Percentiles rank a stretch among this genome's conserved stretches.
These are phyloP conservation scores for Agonopterix heracliana DNA, from an alignment of 2,888 invertebrate genomes.

Conservation along the genomic window DNA sequence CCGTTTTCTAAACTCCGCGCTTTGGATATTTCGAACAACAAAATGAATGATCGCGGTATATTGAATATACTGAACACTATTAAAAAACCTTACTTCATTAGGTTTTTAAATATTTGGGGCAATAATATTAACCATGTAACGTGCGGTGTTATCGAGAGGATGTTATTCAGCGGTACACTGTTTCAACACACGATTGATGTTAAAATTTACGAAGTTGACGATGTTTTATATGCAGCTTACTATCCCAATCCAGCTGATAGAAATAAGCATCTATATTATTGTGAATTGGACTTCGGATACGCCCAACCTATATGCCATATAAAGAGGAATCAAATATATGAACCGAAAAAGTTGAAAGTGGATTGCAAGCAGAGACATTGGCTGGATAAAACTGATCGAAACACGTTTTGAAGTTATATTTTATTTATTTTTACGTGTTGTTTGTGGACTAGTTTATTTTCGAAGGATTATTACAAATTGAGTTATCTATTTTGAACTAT, in stretches of 20 bases:
- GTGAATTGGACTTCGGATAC: constrained; percentile 63
- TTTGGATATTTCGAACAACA: constrained; percentile 75
- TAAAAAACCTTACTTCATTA: constrained; percentile 64
- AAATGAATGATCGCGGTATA: constrained; percentile 70
- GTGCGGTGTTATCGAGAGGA: constrained; percentile 51
- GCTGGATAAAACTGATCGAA: constrained; percentile 45
- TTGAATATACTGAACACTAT: constrained; percentile 71
- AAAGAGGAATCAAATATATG: constrained; percentile 38
- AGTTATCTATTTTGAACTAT: constrained; percentile 4
- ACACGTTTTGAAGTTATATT: constrained; percentile 26
- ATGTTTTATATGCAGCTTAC: constrained; percentile 46
- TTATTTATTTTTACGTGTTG: background rate
- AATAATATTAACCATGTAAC: constrained; percentile 56
- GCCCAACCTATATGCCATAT: constrained; percentile 58
- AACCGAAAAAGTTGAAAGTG: constrained; percentile 39
- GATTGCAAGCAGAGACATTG: constrained; percentile 52
- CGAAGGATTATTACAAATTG: background rate
- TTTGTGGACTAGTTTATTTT: no score
- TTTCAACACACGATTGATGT: constrained; percentile 60
- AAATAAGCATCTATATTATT: constrained; percentile 74
- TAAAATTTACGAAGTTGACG: constrained; percentile 50
- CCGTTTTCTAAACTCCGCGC: constrained; percentile 76
- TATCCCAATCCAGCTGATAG: constrained; percentile 59
- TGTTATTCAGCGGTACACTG: constrained; percentile 47
- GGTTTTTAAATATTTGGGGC: constrained; percentile 63